A percentile compares a stretch with the other conserved stretches of the same genome.
Evolutionary conservation across 2,113 vertebrate genomes (phyloP).

Genomic region (Catagonus wagneri): DNA sequence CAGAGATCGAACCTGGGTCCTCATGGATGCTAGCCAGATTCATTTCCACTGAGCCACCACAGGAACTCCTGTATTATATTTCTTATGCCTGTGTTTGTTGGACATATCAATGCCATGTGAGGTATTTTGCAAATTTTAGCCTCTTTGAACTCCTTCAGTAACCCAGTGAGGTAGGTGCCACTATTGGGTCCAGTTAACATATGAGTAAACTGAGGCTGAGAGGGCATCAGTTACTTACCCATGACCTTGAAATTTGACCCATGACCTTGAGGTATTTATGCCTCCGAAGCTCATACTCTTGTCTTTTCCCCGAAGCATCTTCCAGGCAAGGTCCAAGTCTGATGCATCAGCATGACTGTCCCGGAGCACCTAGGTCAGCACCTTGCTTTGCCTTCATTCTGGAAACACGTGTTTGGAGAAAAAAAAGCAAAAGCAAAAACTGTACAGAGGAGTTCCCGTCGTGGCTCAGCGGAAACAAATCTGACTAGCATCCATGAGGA

Average conservation of each 20-base stretch:
- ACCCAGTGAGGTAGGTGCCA: neutral
- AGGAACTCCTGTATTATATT: neutral
- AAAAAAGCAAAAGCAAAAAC: neutral
- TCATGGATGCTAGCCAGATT: no score
- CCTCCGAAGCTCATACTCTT: neutral
- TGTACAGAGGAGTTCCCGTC: neutral
- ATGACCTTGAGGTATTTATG: neutral
- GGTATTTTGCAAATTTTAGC: neutral
- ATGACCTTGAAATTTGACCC: neutral
- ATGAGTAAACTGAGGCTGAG: neutral
- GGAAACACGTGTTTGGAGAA: no score
- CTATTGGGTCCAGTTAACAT: neutral
- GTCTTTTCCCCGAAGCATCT: neutral
- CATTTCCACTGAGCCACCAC: no score
- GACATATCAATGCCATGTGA: neutral
- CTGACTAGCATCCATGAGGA: no score
- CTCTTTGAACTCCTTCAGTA: neutral
- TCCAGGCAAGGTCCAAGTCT: neutral
- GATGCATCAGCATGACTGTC: neutral
- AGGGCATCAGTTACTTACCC: neutral
- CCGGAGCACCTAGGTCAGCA: neutral
- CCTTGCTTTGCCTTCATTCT: neutral
- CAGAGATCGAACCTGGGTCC: no score
- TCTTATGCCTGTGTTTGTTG: neutral
- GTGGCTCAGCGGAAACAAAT: no score